Base-by-base conservation (phyloP, 2,113 vertebrate genomes). In the Chionodraco myersi region DNA sequence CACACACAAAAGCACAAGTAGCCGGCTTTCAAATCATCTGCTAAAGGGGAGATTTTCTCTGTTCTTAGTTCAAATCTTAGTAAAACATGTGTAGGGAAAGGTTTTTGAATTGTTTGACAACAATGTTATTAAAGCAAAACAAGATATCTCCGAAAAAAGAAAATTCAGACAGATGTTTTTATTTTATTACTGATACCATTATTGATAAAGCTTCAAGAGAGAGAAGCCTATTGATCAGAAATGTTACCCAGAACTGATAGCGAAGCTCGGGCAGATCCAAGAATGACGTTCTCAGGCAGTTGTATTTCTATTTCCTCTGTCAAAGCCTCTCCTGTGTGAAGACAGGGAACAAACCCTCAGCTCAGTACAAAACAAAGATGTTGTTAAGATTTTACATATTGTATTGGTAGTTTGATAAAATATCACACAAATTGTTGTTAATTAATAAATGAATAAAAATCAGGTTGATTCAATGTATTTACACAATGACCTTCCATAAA, bases 11-110 rank as follows among this genome's bases (percentile, higher is more conserved):
- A 48, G 10, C 47, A 11, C 47, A 12, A 3, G 47, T 48, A 48
- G 47, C 10, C 47, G 8, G 10, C 12, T 48, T 13, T 13, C 47
- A 41, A 41, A 41, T 48, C 9, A 48, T 41, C 36, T 41, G 36
- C 36, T 41, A 7, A 41, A 41, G 7, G 7, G 6, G 6, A 7
- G 47, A 13, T 15, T 96, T 97, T 72, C 45, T 52, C 8, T 93
- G 48, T 26, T 94, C 92, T 65, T 6, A 98, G 91, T 0, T 92
- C 87, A 82, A 98, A 96, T 5, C 67, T 56, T 58, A 93, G 51
- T 80, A 85, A 88, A 2, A 26, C 75, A 9, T 54, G 36, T 41
- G 36, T 7, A 41, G 36, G 5, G 36, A 5, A 41, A 41, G 36
- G 36, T 41, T 41, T 41, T 41, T 41, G 1, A 8, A 41, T 41